Base-by-base conservation (phyloP, 1,140 invertebrate species). In the Conus ventricosus region DNA sequence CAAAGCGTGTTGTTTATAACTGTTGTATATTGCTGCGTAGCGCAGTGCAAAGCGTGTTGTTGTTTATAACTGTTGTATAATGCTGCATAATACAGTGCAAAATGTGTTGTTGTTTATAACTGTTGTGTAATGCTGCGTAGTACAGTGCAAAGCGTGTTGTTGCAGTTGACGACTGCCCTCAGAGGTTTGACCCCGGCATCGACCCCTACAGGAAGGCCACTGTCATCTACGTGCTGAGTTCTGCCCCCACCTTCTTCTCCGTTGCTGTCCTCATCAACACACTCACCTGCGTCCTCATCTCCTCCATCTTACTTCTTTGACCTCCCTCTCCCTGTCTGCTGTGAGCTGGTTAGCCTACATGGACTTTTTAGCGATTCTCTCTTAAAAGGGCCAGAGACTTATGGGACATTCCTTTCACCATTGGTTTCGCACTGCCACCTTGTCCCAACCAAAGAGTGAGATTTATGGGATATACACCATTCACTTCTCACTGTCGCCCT, bases 91-190 rank as follows among this genome's bases (percentile, higher is more conserved):
- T 63, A 63, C 60, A 63, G 17, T 63, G 60, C 60, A 11, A 63
- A 13, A 13, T 85, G 54, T 85, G 54, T 23, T 63, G 8, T 63
- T 39, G 39, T 10, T 78, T 11, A 17, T 78, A 63, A 63, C 60
- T 63, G 11, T 11, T 63, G 60, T 20, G 4, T 5, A 11, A 20
- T 71, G 67, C 67, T 7, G 23, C 20, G 4, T 20, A 71, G 67
- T 71, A 71, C 67, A 71, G 23, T 71, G 67, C 67, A 7, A 23
- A 7, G 15, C 75, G 10, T 86, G 17, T 27, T 75, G 10, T 71
- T 92, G 82, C 91, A 95, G 94, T 92, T 93, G 95, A 95, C 91
- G 93, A 94, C 88, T 95, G 95, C 90, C 95, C 95, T 11, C 95
- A 95, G 91, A 90, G 94, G 84, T 95, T 94, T 92, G 94, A 94